Percentiles rank a stretch among this genome's conserved stretches.
Conservation (phyloP, 2,113 vertebrate genomes). For the Jaculus jaculus region DNA sequence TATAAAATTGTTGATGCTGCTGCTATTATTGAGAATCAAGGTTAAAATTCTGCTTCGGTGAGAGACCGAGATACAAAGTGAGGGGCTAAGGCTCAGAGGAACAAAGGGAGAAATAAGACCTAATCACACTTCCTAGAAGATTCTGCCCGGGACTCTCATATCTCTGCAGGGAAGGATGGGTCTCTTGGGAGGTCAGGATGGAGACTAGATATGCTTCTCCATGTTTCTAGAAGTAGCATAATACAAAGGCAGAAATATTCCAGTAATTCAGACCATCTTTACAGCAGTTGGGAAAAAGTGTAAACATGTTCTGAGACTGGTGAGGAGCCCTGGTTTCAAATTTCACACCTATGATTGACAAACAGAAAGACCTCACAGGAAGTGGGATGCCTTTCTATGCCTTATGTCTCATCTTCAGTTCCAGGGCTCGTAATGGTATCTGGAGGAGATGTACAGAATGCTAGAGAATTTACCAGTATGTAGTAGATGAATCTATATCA, state of each 20-base stretch:
- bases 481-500: too few relatives aligned
- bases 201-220: not conserved
- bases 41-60: not conserved
- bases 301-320: not conserved
- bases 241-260: conserved; percentile 9
- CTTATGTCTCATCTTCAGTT: not conserved
- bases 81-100: not conserved
- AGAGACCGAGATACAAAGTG: not conserved
- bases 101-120: not conserved
- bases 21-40: not conserved
- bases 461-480: not conserved
- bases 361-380: not conserved
- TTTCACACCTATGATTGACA: not conserved
- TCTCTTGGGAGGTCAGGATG: not conserved
- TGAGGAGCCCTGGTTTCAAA: not conserved
- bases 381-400: not conserved
- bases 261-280: not conserved
- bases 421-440: not conserved
- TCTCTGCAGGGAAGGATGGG: conserved; percentile 21
- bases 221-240: not conserved
- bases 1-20: not conserved
- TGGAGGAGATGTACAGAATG: not conserved
- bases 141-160: not conserved
- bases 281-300: not conserved
- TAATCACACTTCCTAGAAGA: not conserved